These are phyloP conservation scores for Neuroterus valhalla DNA, from an alignment of 1,140 invertebrate genomes.

Conservation along the genomic window DNA sequence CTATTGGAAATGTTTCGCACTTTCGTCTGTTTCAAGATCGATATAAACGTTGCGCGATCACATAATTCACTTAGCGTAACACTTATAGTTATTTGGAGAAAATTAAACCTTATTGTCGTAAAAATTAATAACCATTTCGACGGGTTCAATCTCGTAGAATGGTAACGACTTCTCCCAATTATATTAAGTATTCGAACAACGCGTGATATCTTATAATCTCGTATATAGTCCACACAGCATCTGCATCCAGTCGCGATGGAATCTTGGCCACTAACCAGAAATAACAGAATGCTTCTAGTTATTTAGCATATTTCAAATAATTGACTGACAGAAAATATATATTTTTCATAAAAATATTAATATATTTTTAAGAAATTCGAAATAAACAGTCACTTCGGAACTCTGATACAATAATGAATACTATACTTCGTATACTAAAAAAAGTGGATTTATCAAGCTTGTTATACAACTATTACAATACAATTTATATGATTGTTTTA, in stretches of 20 bases:
- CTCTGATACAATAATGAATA: no score
- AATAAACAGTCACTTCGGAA: no score
- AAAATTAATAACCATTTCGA: not conserved
- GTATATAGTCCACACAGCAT: constrained; percentile 70
- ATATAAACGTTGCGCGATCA: no score
- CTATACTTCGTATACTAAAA: no score
- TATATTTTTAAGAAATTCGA: not conserved
- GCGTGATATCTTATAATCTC: constrained; percentile 48
- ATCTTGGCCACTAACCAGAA: not conserved
- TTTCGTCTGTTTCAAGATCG: no score
- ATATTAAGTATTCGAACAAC: constrained; percentile 41
- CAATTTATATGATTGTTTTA: constrained; percentile 7
- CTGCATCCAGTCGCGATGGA: constrained; percentile 37
- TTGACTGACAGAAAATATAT: not conserved
- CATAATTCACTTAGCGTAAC: not conserved
- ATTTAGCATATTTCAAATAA: not conserved
- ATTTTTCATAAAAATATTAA: not conserved
- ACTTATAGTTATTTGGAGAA: not conserved
- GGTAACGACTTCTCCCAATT: not conserved
- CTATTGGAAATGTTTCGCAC: no score
- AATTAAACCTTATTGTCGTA: not conserved
- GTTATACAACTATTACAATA: constrained; percentile 30
- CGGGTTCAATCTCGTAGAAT: constrained; percentile 12
- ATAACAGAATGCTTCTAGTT: constrained; percentile 1
- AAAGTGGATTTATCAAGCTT: no score